Percentiles rank a stretch among this genome's conserved stretches.
Evolutionary conservation across 2,797 vertebrate genomes (phyloP).

Genomic region (Menidia menidia): DNA sequence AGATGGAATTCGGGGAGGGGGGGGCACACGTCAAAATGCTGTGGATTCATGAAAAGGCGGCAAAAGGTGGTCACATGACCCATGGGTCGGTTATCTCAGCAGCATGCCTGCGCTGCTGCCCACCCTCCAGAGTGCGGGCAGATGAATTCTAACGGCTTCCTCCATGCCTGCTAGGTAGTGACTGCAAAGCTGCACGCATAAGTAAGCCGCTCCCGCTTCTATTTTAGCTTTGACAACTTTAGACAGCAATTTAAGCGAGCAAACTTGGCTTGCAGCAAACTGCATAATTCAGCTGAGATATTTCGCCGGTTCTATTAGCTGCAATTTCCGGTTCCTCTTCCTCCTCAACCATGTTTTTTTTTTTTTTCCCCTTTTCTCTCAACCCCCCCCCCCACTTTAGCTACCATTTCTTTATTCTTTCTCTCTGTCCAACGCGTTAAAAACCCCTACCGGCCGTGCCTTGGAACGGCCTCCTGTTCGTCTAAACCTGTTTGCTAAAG

Average conservation of each 20-base stretch:
- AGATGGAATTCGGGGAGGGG: constrained; percentile 52
- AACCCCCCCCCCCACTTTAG: neutral
- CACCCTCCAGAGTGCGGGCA: constrained; percentile 19
- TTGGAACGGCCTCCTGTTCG: constrained; percentile 76
- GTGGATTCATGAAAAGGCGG: constrained; percentile 45
- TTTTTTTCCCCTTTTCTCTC: constrained; percentile 5
- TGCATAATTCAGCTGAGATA: constrained; percentile 43
- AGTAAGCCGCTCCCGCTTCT: constrained; percentile 38
- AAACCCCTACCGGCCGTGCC: constrained; percentile 52
- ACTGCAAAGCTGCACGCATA: constrained; percentile 33
- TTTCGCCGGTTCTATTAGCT: constrained; percentile 34
- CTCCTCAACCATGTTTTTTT: constrained; percentile 30
- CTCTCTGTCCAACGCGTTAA: constrained; percentile 44
- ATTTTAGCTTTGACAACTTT: constrained; percentile 46
- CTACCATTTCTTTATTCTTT: constrained; percentile 24
- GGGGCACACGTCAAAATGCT: constrained; percentile 50
- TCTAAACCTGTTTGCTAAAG: constrained; percentile 69
- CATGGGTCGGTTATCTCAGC: constrained; percentile 53
- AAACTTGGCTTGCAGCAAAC: constrained; percentile 47
- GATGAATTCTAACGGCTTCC: constrained; percentile 42
- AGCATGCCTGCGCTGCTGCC: constrained; percentile 38
- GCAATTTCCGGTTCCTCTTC: constrained; percentile 38
- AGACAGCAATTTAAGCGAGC: constrained; percentile 45
- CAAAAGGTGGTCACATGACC: constrained; percentile 56
- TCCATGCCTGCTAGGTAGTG: constrained; percentile 15